These are phyloP conservation scores for Prionailurus bengalensis DNA, from an alignment of 2,113 vertebrate genomes.

Conservation along the genomic window DNA sequence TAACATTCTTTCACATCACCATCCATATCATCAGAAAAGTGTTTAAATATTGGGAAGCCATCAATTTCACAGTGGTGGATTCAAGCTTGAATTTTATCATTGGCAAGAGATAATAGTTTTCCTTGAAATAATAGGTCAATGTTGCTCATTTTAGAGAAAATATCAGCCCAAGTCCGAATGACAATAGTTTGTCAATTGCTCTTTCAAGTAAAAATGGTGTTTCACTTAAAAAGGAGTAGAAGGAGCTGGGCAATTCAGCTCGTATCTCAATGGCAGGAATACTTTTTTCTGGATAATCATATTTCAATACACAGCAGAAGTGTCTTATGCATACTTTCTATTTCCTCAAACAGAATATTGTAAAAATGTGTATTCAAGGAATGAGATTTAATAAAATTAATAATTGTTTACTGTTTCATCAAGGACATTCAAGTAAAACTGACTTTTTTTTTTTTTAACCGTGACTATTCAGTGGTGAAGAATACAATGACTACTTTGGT, in stretches of 20 bases:
- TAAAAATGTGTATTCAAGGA: not conserved
- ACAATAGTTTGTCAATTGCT: not conserved
- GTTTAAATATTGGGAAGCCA: not conserved
- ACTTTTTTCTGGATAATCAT: conserved; percentile 6
- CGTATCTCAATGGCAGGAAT: not conserved
- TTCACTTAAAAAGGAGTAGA: not conserved
- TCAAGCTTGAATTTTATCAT: conserved; percentile 20
- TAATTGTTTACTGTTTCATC: not conserved
- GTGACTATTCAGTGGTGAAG: not conserved
- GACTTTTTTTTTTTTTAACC: not conserved
- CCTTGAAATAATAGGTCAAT: not conserved
- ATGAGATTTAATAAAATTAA: not conserved
- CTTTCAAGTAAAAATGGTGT: not conserved
- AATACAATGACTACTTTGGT: too few species aligned
- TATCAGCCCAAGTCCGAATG: not conserved
- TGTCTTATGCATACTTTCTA: not conserved
- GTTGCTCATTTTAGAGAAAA: conserved; percentile 34
- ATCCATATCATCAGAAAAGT: not conserved
- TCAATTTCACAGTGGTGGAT: not conserved
- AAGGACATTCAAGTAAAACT: not conserved
- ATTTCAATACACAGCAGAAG: not conserved
- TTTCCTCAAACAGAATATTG: not conserved
- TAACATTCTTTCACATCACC: not conserved
- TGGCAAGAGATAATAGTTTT: not conserved
- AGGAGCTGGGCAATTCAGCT: not conserved